Conservation (phyloP, 2,888 invertebrate genomes). For the Hermaeophaga mercurialis region DNA sequence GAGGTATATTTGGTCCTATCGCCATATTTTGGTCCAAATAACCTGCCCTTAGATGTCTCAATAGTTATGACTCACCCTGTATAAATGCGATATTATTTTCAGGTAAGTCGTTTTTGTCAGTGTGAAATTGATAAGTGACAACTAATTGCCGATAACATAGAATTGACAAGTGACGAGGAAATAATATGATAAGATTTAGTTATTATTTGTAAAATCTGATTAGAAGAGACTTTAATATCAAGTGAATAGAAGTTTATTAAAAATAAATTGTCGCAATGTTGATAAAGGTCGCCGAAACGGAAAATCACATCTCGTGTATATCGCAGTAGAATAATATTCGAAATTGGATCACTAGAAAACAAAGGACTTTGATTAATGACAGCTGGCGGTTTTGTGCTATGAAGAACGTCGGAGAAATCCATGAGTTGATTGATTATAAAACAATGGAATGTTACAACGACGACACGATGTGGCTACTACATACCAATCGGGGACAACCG, state of each 20-base stretch:
- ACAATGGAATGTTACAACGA: slow-evolving; percentile 29
- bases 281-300: not conserved
- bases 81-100: too few relatives aligned
- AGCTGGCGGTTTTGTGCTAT: slow-evolving; percentile 23
- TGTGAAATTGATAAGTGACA: too few relatives aligned
- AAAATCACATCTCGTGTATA: slow-evolving; percentile 19
- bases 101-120: too few relatives aligned
- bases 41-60: too few relatives aligned
- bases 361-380: slow-evolving; percentile 30
- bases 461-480: slow-evolving; percentile 19
- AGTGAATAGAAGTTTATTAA: not conserved
- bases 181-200: too few relatives aligned
- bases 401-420: slow-evolving; percentile 24
- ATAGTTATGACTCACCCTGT: too few relatives aligned
- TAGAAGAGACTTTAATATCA: not conserved
- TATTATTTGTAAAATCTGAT: not conserved
- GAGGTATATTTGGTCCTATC: too few relatives aligned
- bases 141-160: too few relatives aligned
- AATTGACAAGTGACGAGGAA: too few relatives aligned
- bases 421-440: slow-evolving; percentile 30
- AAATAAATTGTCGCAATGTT: not conserved
- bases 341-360: slow-evolving; percentile 26
- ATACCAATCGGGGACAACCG: slow-evolving; percentile 1
- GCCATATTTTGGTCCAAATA: too few relatives aligned
- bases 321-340: slow-evolving; percentile 20